These are phyloP conservation scores for Cheirogaleus major DNA, from an alignment of 2,797 vertebrate genomes.

Conservation along the genomic window DNA sequence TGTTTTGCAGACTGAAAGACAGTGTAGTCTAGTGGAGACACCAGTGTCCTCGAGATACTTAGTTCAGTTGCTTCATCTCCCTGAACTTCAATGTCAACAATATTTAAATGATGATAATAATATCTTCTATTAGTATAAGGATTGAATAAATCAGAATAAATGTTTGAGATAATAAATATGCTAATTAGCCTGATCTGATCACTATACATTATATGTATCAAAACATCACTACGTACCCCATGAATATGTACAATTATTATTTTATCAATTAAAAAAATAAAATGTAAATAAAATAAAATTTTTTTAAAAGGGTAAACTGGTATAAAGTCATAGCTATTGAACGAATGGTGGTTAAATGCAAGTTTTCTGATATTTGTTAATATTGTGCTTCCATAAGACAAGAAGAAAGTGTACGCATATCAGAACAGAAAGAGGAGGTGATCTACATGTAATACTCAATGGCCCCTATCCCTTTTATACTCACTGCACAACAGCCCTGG, in stretches of 20 bases:
- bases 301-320: not conserved
- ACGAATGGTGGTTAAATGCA: not conserved
- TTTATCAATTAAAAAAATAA: too few relatives aligned
- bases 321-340: not conserved
- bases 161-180: too few relatives aligned
- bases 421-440: not conserved
- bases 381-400: not conserved
- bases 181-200: too few relatives aligned
- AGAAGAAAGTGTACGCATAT: not conserved
- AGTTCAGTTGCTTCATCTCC: not conserved
- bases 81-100: not conserved
- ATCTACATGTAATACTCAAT: not conserved
- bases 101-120: not conserved
- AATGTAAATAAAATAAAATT: too few relatives aligned
- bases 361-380: not conserved
- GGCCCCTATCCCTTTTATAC: not conserved
- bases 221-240: too few relatives aligned
- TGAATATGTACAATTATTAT: too few relatives aligned
- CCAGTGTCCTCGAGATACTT: not conserved
- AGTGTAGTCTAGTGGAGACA: not conserved
- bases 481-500: not conserved
- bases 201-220: too few relatives aligned
- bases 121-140: not conserved
- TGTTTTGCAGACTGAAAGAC: not conserved
- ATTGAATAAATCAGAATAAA: not conserved